These are phyloP conservation scores for Polyommatus iphigenia DNA, from an alignment of 2,888 invertebrate genomes.

Conservation along the genomic window DNA sequence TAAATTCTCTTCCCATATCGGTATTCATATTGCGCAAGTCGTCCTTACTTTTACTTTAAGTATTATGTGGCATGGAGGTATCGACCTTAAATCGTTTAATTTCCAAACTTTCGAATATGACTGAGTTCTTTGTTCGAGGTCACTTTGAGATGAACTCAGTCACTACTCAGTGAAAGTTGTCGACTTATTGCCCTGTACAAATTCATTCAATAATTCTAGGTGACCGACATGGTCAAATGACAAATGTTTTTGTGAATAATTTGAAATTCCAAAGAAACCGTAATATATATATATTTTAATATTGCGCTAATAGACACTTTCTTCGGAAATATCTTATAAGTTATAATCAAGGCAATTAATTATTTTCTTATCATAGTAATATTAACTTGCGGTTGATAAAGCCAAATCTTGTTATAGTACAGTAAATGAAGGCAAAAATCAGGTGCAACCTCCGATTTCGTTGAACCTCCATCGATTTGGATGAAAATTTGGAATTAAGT, in stretches of 20 bases:
- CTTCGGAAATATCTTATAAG: no score
- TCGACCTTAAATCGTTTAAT: constrained; percentile 29
- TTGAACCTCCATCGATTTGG: no score
- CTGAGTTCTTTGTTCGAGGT: constrained; percentile 25
- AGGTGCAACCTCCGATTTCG: no score
- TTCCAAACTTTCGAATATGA: constrained; percentile 29
- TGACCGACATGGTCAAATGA: neutral
- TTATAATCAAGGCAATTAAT: no score
- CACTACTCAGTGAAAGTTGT: constrained; percentile 9
- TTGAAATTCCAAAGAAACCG: no score
- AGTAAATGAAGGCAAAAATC: no score
- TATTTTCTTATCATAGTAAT: no score
- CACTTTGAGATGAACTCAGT: constrained; percentile 25
- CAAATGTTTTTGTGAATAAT: neutral
- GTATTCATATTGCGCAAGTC: constrained; percentile 13
- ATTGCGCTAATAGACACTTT: no score
- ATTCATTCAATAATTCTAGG: constrained; percentile 1
- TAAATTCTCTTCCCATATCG: neutral
- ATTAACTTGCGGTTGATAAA: no score
- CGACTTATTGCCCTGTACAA: neutral
- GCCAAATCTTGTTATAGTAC: no score
- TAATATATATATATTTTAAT: no score
- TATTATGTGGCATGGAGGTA: constrained; percentile 7
- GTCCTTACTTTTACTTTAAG: constrained; percentile 27
- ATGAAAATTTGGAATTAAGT: no score